Evolutionary conservation across 1,140 invertebrate species (phyloP).

Genomic region (Phymastichus coffea): DNA sequence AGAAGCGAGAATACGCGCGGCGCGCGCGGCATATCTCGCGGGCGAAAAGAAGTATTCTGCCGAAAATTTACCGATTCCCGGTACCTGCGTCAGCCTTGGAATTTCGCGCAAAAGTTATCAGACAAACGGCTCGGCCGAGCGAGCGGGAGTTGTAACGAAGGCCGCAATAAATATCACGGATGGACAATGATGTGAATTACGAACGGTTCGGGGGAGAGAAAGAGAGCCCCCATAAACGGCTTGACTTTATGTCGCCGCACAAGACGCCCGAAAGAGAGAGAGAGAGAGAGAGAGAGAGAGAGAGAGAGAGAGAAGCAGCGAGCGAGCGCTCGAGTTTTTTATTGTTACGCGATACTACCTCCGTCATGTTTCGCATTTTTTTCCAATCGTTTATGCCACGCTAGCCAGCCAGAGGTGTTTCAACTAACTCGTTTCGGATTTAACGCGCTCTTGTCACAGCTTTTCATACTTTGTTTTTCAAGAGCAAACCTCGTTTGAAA

Average conservation of each 20-base stretch:
- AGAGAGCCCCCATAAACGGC: constrained; percentile 50
- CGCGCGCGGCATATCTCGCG: not conserved
- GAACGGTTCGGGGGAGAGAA: too few species aligned
- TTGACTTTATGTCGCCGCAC: constrained; percentile 51
- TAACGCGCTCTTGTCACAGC: too few species aligned
- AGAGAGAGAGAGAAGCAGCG: too few species aligned
- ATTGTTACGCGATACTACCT: constrained; percentile 38
- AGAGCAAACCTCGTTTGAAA: too few species aligned
- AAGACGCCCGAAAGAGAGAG: too few species aligned
- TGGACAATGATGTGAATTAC: constrained; percentile 53
- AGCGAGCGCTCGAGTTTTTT: constrained; percentile 31
- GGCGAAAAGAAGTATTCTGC: too few species aligned
- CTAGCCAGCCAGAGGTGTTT: too few species aligned
- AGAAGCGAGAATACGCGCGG: not conserved
- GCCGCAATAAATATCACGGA: constrained; percentile 48
- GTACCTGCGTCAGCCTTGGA: constrained; percentile 5
- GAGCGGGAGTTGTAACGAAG: constrained; percentile 38
- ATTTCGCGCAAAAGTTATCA: constrained; percentile 7
- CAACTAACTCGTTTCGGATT: too few species aligned
- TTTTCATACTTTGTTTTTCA: too few species aligned
- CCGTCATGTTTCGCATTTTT: too few species aligned
- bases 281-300: too few species aligned
- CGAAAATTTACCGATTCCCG: not conserved
- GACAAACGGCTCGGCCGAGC: not conserved
- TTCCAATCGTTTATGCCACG: too few species aligned